Conservation (phyloP, 35 echinoderm and acorn worm genomes). For the Acanthaster planci region DNA sequence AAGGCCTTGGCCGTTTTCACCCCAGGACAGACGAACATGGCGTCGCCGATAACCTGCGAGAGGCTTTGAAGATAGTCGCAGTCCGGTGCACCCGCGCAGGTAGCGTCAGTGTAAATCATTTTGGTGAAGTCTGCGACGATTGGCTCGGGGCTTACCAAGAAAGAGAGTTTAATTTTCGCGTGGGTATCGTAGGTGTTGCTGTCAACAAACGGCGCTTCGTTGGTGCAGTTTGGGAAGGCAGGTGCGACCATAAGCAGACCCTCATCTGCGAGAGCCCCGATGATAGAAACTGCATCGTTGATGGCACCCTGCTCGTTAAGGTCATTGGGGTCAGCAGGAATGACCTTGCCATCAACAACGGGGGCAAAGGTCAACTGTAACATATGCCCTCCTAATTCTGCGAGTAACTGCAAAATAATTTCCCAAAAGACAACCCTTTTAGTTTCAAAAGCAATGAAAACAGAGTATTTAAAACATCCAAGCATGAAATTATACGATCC, state of each 20-base stretch:
- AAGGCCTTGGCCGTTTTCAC: background rate
- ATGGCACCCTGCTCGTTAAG: background rate
- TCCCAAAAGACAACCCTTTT: too few relatives aligned
- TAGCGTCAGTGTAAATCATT: background rate
- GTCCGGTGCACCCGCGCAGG: background rate
- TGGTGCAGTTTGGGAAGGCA: background rate
- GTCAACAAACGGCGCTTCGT: background rate
- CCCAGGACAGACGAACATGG: background rate
- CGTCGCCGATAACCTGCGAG: background rate
- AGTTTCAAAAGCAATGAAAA: too few relatives aligned
- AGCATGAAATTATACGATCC: too few relatives aligned
- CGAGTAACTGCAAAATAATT: background rate
- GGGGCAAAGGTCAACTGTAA: background rate
- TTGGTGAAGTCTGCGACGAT: background rate
- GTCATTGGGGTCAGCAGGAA: background rate
- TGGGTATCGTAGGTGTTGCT: background rate
- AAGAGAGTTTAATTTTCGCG: background rate
- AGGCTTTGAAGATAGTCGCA: background rate
- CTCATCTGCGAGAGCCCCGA: background rate
- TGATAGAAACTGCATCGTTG: conserved; percentile 15
- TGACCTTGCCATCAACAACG: background rate
- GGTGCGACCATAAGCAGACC: background rate
- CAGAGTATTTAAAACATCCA: too few relatives aligned
- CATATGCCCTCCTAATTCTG: background rate
- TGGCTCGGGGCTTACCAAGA: background rate